A percentile compares a stretch with the other conserved stretches of the same genome.
These are phyloP conservation scores for Halictus ligatus DNA, from an alignment of 2,888 invertebrate species.

Conservation along the genomic window DNA sequence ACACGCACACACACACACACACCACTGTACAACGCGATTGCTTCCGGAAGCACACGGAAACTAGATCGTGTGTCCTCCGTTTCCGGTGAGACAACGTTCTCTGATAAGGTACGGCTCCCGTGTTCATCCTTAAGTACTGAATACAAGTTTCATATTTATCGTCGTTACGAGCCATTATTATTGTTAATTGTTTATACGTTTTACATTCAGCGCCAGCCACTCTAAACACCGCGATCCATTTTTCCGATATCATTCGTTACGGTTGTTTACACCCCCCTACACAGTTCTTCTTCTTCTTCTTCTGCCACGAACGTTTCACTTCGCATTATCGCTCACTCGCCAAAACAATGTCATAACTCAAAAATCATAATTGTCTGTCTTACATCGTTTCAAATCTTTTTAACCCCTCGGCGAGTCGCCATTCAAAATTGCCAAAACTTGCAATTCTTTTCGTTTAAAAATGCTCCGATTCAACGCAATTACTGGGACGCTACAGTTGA, in stretches of 20 bases:
- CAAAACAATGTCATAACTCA: neutral
- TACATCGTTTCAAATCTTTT: neutral
- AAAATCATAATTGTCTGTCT: neutral
- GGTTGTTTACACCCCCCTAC: neutral
- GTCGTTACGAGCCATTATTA: slow-evolving; percentile 62
- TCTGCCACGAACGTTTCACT: neutral
- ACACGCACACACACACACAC: slow-evolving; percentile 19
- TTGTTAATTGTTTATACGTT: slow-evolving; percentile 48
- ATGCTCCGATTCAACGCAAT: neutral
- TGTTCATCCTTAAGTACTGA: slow-evolving; percentile 72
- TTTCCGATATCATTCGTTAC: neutral
- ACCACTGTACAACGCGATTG: slow-evolving; percentile 33
- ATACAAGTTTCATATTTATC: slow-evolving; percentile 65
- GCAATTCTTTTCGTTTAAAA: neutral
- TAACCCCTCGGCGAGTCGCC: neutral
- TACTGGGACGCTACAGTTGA: neutral
- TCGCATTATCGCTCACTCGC: neutral
- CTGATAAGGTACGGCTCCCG: slow-evolving; percentile 50
- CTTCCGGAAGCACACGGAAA: slow-evolving; percentile 14
- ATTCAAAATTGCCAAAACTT: neutral
- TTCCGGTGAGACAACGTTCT: slow-evolving; percentile 37
- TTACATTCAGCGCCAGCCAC: slow-evolving; percentile 46
- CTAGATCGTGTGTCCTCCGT: slow-evolving; percentile 24
- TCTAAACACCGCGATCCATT: neutral
- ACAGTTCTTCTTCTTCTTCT: neutral